A percentile compares a stretch with the other conserved stretches of the same genome.
Evolutionary conservation across 2,888 invertebrate genomes (phyloP).

Genomic region (Rotaria sp.): DNA sequence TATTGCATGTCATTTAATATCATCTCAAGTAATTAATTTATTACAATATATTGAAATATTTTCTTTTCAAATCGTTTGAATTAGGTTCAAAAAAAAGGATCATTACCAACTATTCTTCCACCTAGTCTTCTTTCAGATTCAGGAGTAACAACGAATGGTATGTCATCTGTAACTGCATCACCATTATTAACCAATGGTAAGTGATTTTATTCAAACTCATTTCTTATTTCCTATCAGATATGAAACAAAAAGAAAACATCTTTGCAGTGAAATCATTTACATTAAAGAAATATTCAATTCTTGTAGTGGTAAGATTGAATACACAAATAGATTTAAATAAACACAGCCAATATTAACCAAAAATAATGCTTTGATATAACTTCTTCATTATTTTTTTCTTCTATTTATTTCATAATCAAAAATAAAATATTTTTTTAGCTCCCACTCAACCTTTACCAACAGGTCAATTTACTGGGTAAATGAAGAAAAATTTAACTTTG

Average conservation of each 20-base stretch:
- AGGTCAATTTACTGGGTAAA: not conserved
- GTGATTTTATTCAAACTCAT: not conserved
- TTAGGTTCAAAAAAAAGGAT: constrained; percentile 25
- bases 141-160: not conserved
- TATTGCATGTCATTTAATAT: constrained; percentile 52
- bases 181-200: not conserved
- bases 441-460: not conserved
- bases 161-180: too few species aligned
- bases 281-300: not conserved
- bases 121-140: constrained; percentile 24
- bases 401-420: not conserved
- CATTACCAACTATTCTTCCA: constrained; percentile 31
- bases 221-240: not conserved
- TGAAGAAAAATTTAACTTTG: not conserved
- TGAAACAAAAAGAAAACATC: not conserved
- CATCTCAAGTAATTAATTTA: constrained; percentile 45
- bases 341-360: not conserved
- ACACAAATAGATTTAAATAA: not conserved
- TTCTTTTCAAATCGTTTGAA: constrained; percentile 55
- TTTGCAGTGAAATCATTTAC: not conserved
- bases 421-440: not conserved
- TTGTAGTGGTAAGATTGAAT: not conserved
- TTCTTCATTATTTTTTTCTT: not conserved
- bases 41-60: constrained; percentile 59
- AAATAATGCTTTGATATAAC: not conserved